Conservation (phyloP, 2,113 vertebrate species). For the Pholis gunnellus region DNA sequence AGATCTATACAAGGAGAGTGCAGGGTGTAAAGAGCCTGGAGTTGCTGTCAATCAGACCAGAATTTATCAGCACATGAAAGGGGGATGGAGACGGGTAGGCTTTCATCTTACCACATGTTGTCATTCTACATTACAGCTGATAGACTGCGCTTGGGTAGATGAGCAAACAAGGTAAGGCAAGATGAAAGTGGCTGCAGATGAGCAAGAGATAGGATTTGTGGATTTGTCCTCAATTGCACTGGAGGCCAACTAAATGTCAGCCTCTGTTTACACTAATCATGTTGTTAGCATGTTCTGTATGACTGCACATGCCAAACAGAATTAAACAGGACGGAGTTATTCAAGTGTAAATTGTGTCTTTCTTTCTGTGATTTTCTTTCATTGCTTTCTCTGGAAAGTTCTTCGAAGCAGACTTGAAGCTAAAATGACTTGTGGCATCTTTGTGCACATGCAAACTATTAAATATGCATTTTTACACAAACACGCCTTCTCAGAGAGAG, state of each 20-base stretch:
- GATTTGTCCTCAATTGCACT: slow-evolving; percentile 29
- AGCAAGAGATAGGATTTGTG: slow-evolving; percentile 54
- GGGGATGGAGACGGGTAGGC: slow-evolving; percentile 48
- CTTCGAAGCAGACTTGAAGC: slow-evolving; percentile 10
- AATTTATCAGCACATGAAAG: slow-evolving; percentile 71
- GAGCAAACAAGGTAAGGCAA: slow-evolving; percentile 60
- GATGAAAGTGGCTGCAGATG: slow-evolving; percentile 62
- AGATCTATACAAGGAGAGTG: slow-evolving; percentile 39
- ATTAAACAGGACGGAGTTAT: not conserved
- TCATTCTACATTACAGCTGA: slow-evolving; percentile 67
- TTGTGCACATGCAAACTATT: not conserved
- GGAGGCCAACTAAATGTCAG: slow-evolving; percentile 27
- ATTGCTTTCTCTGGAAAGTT: slow-evolving; percentile 4
- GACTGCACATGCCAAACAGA: slow-evolving; percentile 1
- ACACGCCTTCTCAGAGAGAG: not conserved
- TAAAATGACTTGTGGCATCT: not conserved
- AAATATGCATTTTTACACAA: not conserved
- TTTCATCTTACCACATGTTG: slow-evolving; percentile 78
- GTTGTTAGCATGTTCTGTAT: slow-evolving; percentile 3
- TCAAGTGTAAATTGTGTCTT: not conserved
- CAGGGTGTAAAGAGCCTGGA: slow-evolving; percentile 59
- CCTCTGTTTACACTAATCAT: not conserved
- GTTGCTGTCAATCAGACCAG: slow-evolving; percentile 68
- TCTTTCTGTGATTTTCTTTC: not conserved
- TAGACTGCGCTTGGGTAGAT: slow-evolving; percentile 62